A percentile compares a stretch with the other conserved stretches of the same genome.
Conservation (phyloP, 1,140 invertebrate species). For the Latrodectus geometricus region DNA sequence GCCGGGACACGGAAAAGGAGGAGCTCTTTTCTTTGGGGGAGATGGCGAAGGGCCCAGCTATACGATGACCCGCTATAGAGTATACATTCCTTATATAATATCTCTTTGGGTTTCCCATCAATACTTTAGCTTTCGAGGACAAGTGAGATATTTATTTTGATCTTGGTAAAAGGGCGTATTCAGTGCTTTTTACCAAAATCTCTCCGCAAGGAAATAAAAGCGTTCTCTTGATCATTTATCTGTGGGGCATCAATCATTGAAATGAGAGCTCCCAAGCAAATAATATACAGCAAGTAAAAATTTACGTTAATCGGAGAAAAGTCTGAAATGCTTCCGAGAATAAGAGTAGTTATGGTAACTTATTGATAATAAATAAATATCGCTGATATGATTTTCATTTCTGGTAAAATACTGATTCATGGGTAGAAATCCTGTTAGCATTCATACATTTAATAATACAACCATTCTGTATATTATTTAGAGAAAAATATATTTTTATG, state of each 20-base stretch:
- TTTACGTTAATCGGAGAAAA: too few species aligned
- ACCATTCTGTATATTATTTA: too few species aligned
- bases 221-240: not conserved
- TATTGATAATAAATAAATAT: too few species aligned
- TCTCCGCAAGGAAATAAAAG: not conserved
- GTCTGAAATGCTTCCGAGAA: too few species aligned
- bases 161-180: not conserved
- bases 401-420: too few species aligned
- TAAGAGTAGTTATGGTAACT: too few species aligned
- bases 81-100: not conserved
- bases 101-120: not conserved
- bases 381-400: too few species aligned
- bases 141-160: not conserved
- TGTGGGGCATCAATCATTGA: not conserved
- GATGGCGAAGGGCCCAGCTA: conserved; percentile 2
- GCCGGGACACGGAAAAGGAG: conserved; percentile 51
- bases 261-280: not conserved
- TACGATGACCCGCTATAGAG: conserved; percentile 30
- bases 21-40: conserved; percentile 47
- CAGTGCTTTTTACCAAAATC: not conserved
- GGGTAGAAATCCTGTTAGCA: too few species aligned
- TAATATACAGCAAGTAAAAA: too few species aligned
- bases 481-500: too few species aligned
- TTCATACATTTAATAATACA: too few species aligned
- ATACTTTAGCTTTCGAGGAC: not conserved